Percentiles rank a stretch among this genome's conserved stretches.
Evolutionary conservation across 1,140 invertebrate genomes (phyloP).

Genomic region (Zaprionus vittiger): DNA sequence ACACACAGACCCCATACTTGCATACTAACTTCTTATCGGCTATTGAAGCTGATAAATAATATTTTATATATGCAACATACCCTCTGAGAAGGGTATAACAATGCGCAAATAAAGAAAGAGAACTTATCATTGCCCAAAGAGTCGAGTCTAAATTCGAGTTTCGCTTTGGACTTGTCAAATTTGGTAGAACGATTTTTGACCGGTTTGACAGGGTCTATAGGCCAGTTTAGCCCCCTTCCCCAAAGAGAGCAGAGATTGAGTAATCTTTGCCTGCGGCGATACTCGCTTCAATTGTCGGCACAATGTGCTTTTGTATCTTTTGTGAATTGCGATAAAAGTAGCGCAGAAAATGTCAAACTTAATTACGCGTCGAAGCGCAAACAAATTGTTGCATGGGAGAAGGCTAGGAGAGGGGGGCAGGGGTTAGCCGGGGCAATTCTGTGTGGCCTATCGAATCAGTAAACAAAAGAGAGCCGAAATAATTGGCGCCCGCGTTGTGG

Average conservation of each 20-base stretch:
- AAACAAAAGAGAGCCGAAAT: conserved; percentile 38
- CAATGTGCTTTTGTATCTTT: conserved; percentile 40
- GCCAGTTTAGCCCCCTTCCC: conserved; percentile 38
- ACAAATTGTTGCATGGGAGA: conserved; percentile 52
- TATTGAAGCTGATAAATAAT: too few species aligned
- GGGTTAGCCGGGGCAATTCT: background rate
- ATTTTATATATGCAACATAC: background rate
- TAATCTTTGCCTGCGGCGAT: conserved; percentile 53
- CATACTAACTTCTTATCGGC: too few species aligned
- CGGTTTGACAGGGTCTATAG: conserved; percentile 54
- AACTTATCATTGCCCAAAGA: conserved; percentile 21
- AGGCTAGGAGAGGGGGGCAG: background rate
- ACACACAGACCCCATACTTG: too few species aligned
- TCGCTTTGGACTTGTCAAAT: conserved; percentile 65
- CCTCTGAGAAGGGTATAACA: background rate
- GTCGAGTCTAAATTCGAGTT: conserved; percentile 29
- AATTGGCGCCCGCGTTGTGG: conserved; percentile 51
- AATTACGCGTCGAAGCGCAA: conserved; percentile 80
- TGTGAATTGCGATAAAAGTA: conserved; percentile 69
- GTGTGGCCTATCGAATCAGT: conserved; percentile 20
- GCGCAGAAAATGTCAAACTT: conserved; percentile 75
- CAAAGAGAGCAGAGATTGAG: conserved; percentile 56
- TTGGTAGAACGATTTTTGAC: conserved; percentile 79
- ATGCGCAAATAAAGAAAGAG: conserved; percentile 20
- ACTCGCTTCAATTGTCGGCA: conserved; percentile 39